Conservation (phyloP, 2,113 vertebrate species). For the Illadopsis cleaveri region DNA sequence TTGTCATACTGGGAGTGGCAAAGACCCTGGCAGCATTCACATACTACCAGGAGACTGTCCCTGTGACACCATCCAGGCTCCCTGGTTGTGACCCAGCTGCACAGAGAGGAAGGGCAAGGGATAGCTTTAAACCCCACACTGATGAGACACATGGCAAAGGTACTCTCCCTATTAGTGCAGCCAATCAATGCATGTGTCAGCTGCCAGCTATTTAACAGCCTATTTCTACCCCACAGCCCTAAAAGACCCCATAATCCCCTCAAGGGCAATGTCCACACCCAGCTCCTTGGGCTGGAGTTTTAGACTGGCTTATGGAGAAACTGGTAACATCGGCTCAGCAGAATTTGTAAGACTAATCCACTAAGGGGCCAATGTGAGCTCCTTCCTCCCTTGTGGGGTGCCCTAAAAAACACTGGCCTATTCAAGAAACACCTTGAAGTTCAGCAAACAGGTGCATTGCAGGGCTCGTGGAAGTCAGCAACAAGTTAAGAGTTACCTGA, state of each 20-base stretch:
- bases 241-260: background rate
- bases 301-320: conserved; percentile 26
- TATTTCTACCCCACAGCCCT: background rate
- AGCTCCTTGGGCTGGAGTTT: background rate
- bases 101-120: background rate
- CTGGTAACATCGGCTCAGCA: background rate
- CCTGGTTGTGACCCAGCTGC: background rate
- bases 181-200: background rate
- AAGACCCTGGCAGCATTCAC: background rate
- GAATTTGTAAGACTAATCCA: conserved; percentile 41
- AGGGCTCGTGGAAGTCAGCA: background rate
- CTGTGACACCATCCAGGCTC: background rate
- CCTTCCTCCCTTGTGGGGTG: background rate
- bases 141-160: background rate
- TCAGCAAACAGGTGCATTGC: background rate
- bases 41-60: background rate
- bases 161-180: background rate
- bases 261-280: background rate
- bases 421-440: background rate
- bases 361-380: background rate
- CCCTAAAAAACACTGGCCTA: background rate
- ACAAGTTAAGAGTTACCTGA: rapidly evolving
- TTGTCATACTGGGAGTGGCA: background rate
- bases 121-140: background rate
- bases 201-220: background rate